A percentile compares a stretch with the other conserved stretches of the same genome.
phyloP scores from a whole-genome alignment of 2,888 invertebrate species.

The Metellina segmentata region DNA sequence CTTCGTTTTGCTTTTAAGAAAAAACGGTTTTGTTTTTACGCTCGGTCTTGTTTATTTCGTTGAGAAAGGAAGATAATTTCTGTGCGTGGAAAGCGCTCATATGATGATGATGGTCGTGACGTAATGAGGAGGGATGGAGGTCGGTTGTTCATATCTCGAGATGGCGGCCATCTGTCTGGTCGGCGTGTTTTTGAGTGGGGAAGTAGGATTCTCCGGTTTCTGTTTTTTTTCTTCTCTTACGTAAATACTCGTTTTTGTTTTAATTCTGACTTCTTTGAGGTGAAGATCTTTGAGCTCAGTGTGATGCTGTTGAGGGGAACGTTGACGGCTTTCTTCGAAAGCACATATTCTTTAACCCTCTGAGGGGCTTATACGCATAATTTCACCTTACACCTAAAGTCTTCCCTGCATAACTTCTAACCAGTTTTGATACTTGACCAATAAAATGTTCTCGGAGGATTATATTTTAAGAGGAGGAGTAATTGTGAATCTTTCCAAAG shows the following conservation, averaged over 20 bases:
- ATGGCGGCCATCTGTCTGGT: conserved; percentile 16
- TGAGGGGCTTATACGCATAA: no score
- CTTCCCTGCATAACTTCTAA: no score
- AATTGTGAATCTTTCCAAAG: no score
- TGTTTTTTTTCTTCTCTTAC: neutral
- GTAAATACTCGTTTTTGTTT: neutral
- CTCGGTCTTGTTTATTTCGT: neutral
- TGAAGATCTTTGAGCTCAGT: neutral
- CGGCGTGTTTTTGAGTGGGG: conserved; percentile 3
- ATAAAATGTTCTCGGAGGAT: no score
- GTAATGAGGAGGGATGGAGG: conserved; percentile 7
- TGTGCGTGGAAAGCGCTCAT: neutral
- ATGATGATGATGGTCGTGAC: conserved; percentile 11
- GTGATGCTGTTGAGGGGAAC: no score
- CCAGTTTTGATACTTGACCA: no score
- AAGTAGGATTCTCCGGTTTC: neutral
- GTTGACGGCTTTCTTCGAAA: no score
- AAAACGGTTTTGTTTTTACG: neutral
- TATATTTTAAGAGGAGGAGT: no score
- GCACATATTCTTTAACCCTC: no score
- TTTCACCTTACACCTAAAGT: no score
- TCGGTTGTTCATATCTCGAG: conserved; percentile 3
- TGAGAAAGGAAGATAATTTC: neutral
- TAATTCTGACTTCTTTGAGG: neutral
- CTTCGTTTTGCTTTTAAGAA: neutral